Evolutionary conservation across 2,888 invertebrate species (phyloP), one percentile per base, ranked within the genome.

Genomic region (Caenorhabditis angaria): DNA sequence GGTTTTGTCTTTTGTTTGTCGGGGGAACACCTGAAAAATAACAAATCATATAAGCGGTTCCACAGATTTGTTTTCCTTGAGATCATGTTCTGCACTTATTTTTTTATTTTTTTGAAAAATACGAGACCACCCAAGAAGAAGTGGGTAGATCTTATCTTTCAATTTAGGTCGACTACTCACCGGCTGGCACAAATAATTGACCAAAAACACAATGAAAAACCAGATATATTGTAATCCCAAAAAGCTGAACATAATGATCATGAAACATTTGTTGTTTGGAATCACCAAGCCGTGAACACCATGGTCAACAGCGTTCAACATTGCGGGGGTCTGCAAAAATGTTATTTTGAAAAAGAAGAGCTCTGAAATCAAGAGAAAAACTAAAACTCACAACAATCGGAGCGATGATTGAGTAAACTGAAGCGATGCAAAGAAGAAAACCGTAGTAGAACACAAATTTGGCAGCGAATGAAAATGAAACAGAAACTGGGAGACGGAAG

Each of bases 371-470:
- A 8, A 22, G 41, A 1, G 32, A 32, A 32, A 32, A 32, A 32
- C 10, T n/a, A n/a, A 51, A 25, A 65, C 54, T 35, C 67, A 83
- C 83, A 74, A 82, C 77, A 60, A 82, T 61, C 41, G 83, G 83
- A 54, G 83, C 83, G 29, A 83, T 71, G 18, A 82, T 77, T 2
- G 76, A 72, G 76, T 82, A 84, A n/a, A 83, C 73, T 0, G 84
- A 83, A 14, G 81, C 80, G 28, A 83, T 82, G 54, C 84, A 84
- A 24, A 84, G 73, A 12, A 84, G 58, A 60, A 84, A 82, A 18
- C 84, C 84, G 67, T 84, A 84, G 71, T 84, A 84, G 72, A 82
- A 83, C 10, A 84, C 71, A 53, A 84, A 84, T 61, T 78, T 82
- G 57, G 73, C 76, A 20, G 82, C 83, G 53, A 83, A 84, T 0